These are phyloP conservation scores for Paramormyrops hopkinsi DNA, from an alignment of 2,797 vertebrate species.

Conservation along the genomic window DNA sequence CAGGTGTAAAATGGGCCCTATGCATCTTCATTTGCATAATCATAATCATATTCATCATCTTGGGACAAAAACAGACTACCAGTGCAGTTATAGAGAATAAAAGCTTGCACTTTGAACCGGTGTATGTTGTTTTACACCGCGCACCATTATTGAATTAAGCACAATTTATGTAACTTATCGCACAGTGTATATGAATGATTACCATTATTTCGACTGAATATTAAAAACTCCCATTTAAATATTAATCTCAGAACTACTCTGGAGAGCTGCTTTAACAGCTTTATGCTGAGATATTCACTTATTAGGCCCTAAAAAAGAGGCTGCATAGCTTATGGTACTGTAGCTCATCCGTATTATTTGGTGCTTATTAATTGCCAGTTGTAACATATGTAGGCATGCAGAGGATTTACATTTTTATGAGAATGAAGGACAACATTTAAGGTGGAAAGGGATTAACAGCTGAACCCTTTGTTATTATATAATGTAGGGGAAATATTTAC, in stretches of 20 bases:
- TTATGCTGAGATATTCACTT: not conserved
- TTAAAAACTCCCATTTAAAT: slow-evolving; percentile 4
- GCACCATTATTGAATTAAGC: slow-evolving; percentile 10
- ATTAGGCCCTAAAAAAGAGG: not conserved
- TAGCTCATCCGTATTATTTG: not conserved
- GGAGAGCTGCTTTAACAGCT: not conserved
- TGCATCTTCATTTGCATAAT: slow-evolving; percentile 1
- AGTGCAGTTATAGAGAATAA: not conserved
- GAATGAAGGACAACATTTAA: not conserved
- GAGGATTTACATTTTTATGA: not conserved
- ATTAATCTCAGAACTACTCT: slow-evolving; percentile 5
- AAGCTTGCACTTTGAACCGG: not conserved
- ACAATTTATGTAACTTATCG: not conserved
- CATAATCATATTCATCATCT: slow-evolving; percentile 8
- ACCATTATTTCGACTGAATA: slow-evolving; percentile 3
- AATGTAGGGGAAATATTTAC: not conserved
- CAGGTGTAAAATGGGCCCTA: not conserved
- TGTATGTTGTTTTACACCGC: not conserved
- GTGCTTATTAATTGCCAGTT: not conserved
- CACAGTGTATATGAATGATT: slow-evolving; percentile 3
- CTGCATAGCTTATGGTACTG: not conserved
- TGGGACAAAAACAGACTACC: not conserved
- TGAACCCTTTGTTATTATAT: not conserved
- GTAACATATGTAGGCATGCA: not conserved
- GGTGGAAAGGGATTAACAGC: not conserved